Evolutionary conservation across 2,113 vertebrate genomes (phyloP).

Genomic region (Entomyzon cyanotis): DNA sequence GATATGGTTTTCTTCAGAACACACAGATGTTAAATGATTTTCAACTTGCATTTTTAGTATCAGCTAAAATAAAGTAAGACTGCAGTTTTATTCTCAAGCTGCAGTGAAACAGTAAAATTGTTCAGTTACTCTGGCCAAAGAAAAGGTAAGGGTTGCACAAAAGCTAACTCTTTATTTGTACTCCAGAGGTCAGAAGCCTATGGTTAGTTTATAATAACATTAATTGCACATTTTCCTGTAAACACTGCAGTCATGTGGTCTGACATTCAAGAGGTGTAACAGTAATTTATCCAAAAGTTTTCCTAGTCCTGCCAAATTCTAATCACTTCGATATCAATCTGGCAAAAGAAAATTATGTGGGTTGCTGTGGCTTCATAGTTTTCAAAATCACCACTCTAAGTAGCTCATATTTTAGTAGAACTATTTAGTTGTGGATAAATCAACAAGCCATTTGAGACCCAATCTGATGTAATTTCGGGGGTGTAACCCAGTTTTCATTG

Average conservation of each 20-base stretch:
- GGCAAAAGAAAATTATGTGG: not conserved
- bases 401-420: not conserved
- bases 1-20: slow-evolving; percentile 15
- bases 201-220: not conserved
- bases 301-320: not conserved
- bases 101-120: not conserved
- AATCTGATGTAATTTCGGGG: not conserved
- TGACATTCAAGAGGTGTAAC: not conserved
- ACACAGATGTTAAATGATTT: slow-evolving; percentile 24
- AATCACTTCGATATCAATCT: not conserved
- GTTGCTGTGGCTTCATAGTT: not conserved
- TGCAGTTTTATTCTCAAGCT: not conserved
- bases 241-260: not conserved
- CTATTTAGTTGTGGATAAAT: not conserved
- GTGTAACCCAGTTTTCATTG: not conserved
- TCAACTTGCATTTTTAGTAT: not conserved
- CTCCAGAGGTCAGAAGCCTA: not conserved
- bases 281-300: not conserved
- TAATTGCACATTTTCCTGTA: slow-evolving; percentile 13
- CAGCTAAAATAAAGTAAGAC: not conserved
- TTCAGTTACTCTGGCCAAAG: not conserved
- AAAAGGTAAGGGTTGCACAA: not conserved
- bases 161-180: not conserved
- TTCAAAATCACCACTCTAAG: not conserved
- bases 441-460: not conserved